Percentiles rank a stretch among this genome's conserved stretches.
Conservation (phyloP, 2,888 invertebrate species). For the Baronia brevicornis region DNA sequence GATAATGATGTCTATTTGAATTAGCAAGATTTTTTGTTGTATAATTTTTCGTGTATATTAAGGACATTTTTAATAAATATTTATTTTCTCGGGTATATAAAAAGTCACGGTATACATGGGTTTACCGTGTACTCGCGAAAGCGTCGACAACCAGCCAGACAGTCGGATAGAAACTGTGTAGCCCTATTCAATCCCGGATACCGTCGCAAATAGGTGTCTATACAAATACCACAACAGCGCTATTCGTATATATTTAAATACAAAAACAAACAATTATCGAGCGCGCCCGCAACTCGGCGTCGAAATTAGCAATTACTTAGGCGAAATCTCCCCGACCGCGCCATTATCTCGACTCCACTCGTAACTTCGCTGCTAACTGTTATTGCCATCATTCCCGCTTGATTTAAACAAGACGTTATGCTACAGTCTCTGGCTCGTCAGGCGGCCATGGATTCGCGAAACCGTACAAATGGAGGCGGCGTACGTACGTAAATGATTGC, state of each 20-base stretch:
- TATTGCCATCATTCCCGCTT: conserved; percentile 65
- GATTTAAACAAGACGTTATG: conserved; percentile 67
- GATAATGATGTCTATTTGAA: too few relatives aligned
- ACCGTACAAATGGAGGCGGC: background rate
- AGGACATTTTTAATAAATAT: too few relatives aligned
- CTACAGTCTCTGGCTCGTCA: conserved; percentile 35
- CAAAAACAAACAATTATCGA: conserved; percentile 58
- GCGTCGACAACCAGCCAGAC: too few relatives aligned
- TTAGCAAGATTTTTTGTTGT: too few relatives aligned
- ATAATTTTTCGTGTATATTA: too few relatives aligned
- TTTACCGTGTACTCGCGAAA: too few relatives aligned
- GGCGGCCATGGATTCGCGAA: conserved; percentile 16
- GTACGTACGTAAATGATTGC: background rate
- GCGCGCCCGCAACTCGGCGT: conserved; percentile 29
- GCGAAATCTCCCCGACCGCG: conserved; percentile 48
- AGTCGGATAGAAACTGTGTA: too few relatives aligned
- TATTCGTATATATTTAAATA: conserved; percentile 32
- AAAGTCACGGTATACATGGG: too few relatives aligned
- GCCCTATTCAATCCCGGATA: too few relatives aligned
- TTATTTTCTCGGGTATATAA: too few relatives aligned
- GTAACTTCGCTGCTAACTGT: conserved; percentile 63
- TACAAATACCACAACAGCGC: conserved; percentile 1
- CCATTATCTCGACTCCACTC: conserved; percentile 52
- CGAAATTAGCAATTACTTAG: conserved; percentile 68
- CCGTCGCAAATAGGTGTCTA: background rate